Evolutionary conservation across 2,888 invertebrate species (phyloP), one percentile per base, ranked within the genome.

Genomic region (Thera britannica): DNA sequence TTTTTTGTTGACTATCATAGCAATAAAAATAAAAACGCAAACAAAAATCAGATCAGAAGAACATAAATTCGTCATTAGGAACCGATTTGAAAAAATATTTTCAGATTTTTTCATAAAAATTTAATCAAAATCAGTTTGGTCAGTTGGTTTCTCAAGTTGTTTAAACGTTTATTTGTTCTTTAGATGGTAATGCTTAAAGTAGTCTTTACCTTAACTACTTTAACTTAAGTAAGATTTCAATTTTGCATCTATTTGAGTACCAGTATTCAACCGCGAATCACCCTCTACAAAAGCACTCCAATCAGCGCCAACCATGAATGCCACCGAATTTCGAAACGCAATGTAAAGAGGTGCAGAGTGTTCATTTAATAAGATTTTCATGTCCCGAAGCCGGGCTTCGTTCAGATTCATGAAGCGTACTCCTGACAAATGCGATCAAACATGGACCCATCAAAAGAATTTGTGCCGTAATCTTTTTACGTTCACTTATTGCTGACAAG

Each of bases 401-500:
- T 76, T 77, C 68, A 62, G 74, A 76, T 79, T 79, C 73, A 68
- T 59, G 67, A 49, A 34, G 55, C 72, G 68, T 65, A 59, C 49
- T 71, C 58, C 61, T 60, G 41, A 48, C 62, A 71, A 68, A 67
- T 65, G 72, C 72, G 74, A 74, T 77, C 75, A 77, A 79, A 77
- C 60, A 70, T 65, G 9, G 65, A 72, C 67, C 64, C 63, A 70
- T 78, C 76, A 79, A 79, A 80, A 72, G 71, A 75, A 71, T 77
- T 77, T 60, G 55, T 49, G 46, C 34, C 65, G 71, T 72, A 77
- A 82, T 79, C 75, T 70, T 65, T 77, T 76, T 72, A 69, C 62
- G 58, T 62, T 75, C 69, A 72, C 73, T 80, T 77, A 82, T 80
- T 77, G 72, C 76, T 73, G 71, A 73, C 65, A 73, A 76, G 69